Conservation (phyloP, 2,888 invertebrate species). For the Agonopterix heracliana region DNA sequence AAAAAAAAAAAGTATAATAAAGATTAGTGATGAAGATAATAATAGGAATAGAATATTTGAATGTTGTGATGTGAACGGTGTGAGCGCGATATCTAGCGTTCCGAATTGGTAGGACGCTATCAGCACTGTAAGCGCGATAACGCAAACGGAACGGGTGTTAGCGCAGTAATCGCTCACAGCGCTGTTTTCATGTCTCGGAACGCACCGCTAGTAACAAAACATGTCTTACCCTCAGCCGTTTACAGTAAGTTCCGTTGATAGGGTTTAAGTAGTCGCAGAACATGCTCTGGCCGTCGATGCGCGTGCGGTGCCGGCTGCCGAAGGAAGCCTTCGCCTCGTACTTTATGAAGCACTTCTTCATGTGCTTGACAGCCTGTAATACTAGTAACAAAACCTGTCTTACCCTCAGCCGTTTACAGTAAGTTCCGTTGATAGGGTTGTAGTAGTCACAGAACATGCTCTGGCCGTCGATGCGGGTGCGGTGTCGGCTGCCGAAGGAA, state of each 20-base stretch:
- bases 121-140: too few species aligned
- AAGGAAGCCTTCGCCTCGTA: conserved; percentile 98
- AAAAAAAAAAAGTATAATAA: too few species aligned
- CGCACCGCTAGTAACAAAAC: too few species aligned
- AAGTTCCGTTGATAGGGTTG: conserved; percentile 91
- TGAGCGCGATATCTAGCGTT: too few species aligned
- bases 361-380: conserved; percentile 95
- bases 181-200: too few species aligned
- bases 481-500: conserved; percentile 95
- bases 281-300: conserved; percentile 95
- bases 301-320: conserved; percentile 94
- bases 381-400: too few species aligned
- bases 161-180: too few species aligned
- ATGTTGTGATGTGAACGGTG: too few species aligned
- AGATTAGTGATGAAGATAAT: too few species aligned
- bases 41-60: too few species aligned
- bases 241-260: conserved; percentile 93
- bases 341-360: conserved; percentile 99
- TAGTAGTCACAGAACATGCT: conserved; percentile 99
- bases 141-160: too few species aligned
- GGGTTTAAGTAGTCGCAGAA: conserved; percentile 98
- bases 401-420: conserved; percentile 94
- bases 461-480: conserved; percentile 93
- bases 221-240: conserved; percentile 85
- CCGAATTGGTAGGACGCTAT: too few species aligned